phyloP scores from a whole-genome alignment of 2,113 vertebrate genomes.

The Paracanthobrama guichenoti region DNA sequence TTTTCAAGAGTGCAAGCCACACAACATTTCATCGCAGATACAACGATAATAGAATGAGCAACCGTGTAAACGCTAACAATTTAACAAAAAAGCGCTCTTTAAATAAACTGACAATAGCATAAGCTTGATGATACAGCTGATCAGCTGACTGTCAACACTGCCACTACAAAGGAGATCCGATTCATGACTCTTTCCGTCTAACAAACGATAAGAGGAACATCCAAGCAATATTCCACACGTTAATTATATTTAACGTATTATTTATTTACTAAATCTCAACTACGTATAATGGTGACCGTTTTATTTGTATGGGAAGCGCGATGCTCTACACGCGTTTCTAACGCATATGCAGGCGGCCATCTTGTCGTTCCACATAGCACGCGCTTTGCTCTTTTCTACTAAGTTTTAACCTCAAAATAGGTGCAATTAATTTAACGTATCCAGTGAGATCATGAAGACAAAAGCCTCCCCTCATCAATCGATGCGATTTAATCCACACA shows the following conservation, averaged over 20 bases:
- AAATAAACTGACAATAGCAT: neutral
- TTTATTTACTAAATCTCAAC: neutral
- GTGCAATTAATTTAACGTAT: neutral
- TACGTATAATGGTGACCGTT: neutral
- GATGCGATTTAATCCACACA: neutral
- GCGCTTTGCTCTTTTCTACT: neutral
- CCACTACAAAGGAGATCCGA: neutral
- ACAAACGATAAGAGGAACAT: neutral
- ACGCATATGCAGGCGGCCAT: constrained; percentile 68
- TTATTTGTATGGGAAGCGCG: neutral
- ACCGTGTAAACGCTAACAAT: neutral
- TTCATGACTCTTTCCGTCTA: neutral
- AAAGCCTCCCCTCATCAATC: accelerated
- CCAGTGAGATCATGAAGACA: neutral
- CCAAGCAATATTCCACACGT: neutral
- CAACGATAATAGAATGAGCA: neutral
- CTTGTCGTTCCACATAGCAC: constrained; percentile 52
- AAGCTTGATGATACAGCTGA: neutral
- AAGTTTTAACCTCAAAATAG: constrained; percentile 8
- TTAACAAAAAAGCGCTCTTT: neutral
- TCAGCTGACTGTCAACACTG: constrained; percentile 1
- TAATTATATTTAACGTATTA: neutral
- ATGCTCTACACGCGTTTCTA: constrained; percentile 34
- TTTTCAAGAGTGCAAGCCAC: too few species aligned
- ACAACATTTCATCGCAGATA: neutral